phyloP scores from a whole-genome alignment of 2,888 invertebrate species.

The Apamea sordens region DNA sequence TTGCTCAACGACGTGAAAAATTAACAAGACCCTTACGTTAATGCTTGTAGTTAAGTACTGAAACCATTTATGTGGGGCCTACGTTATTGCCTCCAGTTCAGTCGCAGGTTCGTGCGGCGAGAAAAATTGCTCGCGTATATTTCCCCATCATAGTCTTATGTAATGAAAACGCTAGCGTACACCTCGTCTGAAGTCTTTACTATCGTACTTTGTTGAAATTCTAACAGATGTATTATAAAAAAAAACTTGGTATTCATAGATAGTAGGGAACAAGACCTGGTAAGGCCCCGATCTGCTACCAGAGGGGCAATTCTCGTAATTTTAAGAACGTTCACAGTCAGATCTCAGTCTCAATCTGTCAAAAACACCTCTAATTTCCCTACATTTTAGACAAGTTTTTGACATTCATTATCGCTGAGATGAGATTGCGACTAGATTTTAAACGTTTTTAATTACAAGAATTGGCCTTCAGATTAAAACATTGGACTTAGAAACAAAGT shows the following conservation, averaged over 20 bases:
- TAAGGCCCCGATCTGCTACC: not conserved
- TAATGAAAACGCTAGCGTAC: conserved; percentile 29
- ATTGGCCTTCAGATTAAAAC: not conserved
- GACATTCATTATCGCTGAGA: too few species aligned
- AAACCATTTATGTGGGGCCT: conserved; percentile 45
- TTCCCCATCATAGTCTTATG: conserved; percentile 30
- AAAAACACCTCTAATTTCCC: too few species aligned
- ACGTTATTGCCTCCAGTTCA: conserved; percentile 35
- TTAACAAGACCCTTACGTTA: conserved; percentile 62
- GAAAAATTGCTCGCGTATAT: conserved; percentile 37
- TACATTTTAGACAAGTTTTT: too few species aligned
- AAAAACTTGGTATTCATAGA: not conserved
- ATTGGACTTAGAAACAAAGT: not conserved
- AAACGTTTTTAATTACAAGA: too few species aligned
- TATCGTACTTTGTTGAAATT: not conserved
- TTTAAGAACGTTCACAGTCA: too few species aligned
- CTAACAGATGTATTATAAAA: not conserved
- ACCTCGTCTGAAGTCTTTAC: conserved; percentile 12
- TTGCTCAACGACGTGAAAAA: conserved; percentile 65
- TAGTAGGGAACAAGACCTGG: not conserved
- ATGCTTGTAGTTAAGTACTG: conserved; percentile 53
- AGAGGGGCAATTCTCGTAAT: not conserved
- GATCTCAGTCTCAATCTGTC: too few species aligned
- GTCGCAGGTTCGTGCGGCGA: conserved; percentile 6
- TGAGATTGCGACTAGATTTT: too few species aligned